Conservation (phyloP, 2,113 vertebrate species). For the Gavia stellata region DNA sequence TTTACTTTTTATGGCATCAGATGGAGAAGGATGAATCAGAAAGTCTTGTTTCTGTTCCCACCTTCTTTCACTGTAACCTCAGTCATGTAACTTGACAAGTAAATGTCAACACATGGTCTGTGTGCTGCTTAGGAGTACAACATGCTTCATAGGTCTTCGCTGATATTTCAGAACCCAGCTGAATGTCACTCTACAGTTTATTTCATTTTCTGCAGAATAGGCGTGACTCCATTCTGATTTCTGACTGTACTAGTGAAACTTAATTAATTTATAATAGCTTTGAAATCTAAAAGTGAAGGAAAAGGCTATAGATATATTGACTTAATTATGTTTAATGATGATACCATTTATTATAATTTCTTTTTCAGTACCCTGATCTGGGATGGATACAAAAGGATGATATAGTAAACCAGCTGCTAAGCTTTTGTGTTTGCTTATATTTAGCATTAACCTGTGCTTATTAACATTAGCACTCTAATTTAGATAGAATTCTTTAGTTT, state of each 20-base stretch:
- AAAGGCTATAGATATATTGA: background rate
- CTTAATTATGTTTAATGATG: background rate
- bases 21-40: background rate
- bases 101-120: background rate
- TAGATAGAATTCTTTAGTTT: conserved; percentile 14
- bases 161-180: background rate
- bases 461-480: conserved; percentile 15
- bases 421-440: conserved; percentile 13
- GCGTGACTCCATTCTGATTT: background rate
- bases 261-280: background rate
- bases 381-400: conserved; percentile 31
- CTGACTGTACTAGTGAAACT: background rate
- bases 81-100: background rate
- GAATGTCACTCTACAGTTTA: background rate
- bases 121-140: background rate
- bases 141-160: background rate
- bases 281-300: background rate
- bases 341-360: background rate
- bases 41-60: background rate
- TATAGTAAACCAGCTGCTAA: conserved; percentile 20
- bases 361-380: conserved; percentile 33
- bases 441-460: conserved; percentile 37
- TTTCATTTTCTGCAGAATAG: background rate
- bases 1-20: background rate
- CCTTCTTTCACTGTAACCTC: background rate